Conservation (phyloP, 2,888 invertebrate species). For the Cheiracanthium punctorium region DNA sequence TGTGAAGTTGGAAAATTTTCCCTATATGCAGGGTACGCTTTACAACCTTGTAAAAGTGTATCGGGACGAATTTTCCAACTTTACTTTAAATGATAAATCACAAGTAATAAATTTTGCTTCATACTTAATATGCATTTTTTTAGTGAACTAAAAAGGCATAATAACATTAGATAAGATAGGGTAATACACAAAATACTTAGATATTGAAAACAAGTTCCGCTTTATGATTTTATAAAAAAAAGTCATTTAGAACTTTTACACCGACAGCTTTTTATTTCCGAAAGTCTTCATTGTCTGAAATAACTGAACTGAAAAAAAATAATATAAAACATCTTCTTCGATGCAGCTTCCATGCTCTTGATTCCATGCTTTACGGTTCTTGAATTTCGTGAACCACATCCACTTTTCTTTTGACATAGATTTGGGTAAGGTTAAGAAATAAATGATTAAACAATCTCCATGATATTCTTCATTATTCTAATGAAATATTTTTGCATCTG, state of each 20-base stretch:
- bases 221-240: background rate
- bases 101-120: background rate
- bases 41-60: background rate
- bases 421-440: background rate
- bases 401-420: background rate
- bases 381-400: background rate
- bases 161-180: too few species aligned
- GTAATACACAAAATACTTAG: background rate
- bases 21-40: background rate
- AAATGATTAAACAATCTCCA: background rate
- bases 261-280: background rate
- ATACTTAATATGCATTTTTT: background rate
- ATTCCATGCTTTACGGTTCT: too few species aligned
- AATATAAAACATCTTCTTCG: background rate
- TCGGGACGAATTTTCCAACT: background rate
- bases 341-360: too few species aligned
- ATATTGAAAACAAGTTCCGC: background rate
- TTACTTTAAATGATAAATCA: background rate
- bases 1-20: background rate
- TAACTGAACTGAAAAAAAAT: background rate
- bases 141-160: background rate
- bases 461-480: background rate
- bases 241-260: background rate
- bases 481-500: background rate
- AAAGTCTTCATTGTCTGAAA: background rate